phyloP scores from a whole-genome alignment of 2,888 invertebrate genomes.

The Nineta flava region DNA sequence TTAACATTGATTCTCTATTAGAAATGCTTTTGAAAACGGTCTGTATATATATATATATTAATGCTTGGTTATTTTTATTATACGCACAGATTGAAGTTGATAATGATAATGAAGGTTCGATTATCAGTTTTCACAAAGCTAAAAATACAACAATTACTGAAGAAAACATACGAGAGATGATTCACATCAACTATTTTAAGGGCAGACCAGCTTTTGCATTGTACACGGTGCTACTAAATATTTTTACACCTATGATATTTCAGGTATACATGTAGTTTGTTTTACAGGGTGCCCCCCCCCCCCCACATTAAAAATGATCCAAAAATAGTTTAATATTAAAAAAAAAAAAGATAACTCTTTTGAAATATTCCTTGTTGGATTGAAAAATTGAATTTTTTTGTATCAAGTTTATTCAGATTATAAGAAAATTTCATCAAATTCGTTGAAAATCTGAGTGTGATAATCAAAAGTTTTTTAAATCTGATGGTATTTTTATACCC shows the following conservation, averaged over 20 bases:
- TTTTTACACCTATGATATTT: constrained; percentile 32
- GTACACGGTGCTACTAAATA: constrained; percentile 42
- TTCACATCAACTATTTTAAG: constrained; percentile 41
- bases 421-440: too few relatives aligned
- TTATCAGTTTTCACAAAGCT: constrained; percentile 44
- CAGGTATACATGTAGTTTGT: constrained; percentile 15
- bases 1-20: too few relatives aligned
- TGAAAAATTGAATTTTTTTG: too few relatives aligned
- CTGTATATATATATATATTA: background rate
- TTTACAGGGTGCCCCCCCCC: background rate
- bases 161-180: constrained; percentile 36
- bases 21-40: too few relatives aligned
- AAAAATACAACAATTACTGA: constrained; percentile 37
- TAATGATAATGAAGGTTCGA: constrained; percentile 1
- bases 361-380: too few relatives aligned
- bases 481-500: background rate
- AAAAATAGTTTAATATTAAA: too few relatives aligned
- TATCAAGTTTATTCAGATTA: too few relatives aligned
- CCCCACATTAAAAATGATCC: too few relatives aligned
- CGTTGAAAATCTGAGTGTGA: too few relatives aligned
- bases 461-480: too few relatives aligned
- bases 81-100: background rate
- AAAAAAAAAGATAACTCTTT: too few relatives aligned
- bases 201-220: constrained; percentile 41
- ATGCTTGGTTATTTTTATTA: background rate